phyloP scores from a whole-genome alignment of 2,797 vertebrate genomes.

The Crypturellus tataupa region DNA sequence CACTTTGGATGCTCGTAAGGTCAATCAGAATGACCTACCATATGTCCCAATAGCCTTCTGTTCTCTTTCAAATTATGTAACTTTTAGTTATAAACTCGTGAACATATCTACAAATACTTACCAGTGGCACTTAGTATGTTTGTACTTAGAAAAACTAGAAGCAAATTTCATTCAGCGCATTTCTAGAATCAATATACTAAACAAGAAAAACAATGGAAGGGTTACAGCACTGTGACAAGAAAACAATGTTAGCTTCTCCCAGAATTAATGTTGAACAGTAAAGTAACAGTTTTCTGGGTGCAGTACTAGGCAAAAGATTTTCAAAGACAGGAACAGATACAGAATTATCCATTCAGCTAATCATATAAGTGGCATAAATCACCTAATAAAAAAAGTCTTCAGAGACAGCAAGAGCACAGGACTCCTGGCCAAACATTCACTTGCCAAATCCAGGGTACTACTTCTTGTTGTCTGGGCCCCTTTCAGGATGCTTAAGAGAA shows the following conservation, averaged over 20 bases:
- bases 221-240: background rate
- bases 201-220: slow-evolving; percentile 8
- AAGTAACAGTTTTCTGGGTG: background rate
- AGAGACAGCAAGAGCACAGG: background rate
- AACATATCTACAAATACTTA: background rate
- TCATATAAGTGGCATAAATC: background rate
- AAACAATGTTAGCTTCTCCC: slow-evolving; percentile 1
- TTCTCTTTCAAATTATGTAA: slow-evolving; percentile 35
- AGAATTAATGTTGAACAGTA: slow-evolving; percentile 24
- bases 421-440: rapidly evolving
- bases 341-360: background rate
- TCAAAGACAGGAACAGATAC: background rate
- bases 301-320: background rate
- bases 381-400: background rate
- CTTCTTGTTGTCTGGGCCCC: background rate
- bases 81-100: slow-evolving; percentile 11
- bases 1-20: slow-evolving; percentile 40
- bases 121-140: background rate
- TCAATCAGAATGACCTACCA: slow-evolving; percentile 50
- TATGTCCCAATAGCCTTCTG: slow-evolving; percentile 27
- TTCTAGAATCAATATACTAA: slow-evolving; percentile 14
- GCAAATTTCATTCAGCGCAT: background rate
- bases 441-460: background rate
- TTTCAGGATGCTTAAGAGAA: background rate
- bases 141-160: slow-evolving; percentile 11